Conservation (phyloP, 2,888 invertebrate genomes). For the Drosophila limbata region DNA sequence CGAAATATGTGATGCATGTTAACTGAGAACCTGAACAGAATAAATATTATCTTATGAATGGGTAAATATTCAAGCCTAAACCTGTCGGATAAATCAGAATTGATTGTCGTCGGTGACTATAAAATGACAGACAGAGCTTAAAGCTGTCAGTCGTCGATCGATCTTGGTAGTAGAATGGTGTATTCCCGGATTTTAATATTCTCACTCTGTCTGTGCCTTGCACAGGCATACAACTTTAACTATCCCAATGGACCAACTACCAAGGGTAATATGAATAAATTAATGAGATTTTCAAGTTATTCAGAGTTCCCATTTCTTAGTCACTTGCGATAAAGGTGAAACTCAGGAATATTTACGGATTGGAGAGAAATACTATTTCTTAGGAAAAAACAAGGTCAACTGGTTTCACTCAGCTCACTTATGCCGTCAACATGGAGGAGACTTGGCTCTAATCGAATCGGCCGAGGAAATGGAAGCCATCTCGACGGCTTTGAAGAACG, state of each 20-base stretch:
- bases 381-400: slow-evolving; percentile 15
- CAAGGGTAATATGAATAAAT: slow-evolving; percentile 16
- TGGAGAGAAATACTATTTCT: slow-evolving; percentile 42
- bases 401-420: slow-evolving; percentile 44
- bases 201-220: slow-evolving; percentile 11
- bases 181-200: slow-evolving; percentile 4
- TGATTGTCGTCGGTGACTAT: slow-evolving; percentile 2
- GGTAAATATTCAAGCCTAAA: not conserved
- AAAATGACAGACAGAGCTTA: slow-evolving; percentile 1
- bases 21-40: slow-evolving; percentile 7
- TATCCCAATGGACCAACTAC: slow-evolving; percentile 14
- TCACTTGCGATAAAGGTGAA: slow-evolving; percentile 15
- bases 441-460: slow-evolving; percentile 45
- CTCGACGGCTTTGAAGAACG: slow-evolving; percentile 18
- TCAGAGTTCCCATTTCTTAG: not conserved
- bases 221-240: slow-evolving; percentile 14
- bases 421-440: slow-evolving; percentile 43
- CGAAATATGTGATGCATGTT: slow-evolving; percentile 3
- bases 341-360: slow-evolving; percentile 15
- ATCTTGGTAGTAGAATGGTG: slow-evolving; percentile 12
- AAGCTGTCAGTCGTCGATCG: not conserved
- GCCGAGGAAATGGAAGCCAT: slow-evolving; percentile 37
- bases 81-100: not conserved
- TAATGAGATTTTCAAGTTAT: not conserved
- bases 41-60: slow-evolving; percentile 13